Conservation (phyloP, 2,888 invertebrate species). For the Entomobrya multifasciata region DNA sequence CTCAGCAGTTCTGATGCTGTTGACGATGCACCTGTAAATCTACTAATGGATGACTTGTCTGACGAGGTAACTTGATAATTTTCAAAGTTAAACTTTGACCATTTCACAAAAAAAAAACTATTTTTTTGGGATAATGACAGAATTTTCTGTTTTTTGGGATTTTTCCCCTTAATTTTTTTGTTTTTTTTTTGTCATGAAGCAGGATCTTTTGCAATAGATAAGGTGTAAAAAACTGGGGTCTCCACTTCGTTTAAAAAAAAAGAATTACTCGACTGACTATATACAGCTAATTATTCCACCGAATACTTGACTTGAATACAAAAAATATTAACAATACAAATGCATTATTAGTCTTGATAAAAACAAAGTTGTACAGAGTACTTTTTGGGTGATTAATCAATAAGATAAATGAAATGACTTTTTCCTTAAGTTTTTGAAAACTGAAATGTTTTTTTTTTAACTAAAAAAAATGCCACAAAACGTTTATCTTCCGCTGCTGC, state of each 20-base stretch:
- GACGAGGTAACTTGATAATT: conserved; percentile 71
- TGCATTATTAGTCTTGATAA: no score
- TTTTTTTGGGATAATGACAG: conserved; percentile 28
- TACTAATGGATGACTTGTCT: conserved; percentile 73
- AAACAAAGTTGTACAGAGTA: no score
- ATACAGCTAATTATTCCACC: no score
- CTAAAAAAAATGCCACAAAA: no score
- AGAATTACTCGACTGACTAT: background rate
- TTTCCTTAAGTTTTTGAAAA: no score
- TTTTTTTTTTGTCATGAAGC: conserved; percentile 51
- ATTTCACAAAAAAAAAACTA: background rate
- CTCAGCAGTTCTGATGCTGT: background rate
- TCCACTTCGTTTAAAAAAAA: background rate
- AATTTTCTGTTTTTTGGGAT: conserved; percentile 39
- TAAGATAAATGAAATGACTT: no score
- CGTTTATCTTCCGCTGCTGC: no score
- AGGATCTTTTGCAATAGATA: conserved; percentile 69
- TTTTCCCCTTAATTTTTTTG: background rate
- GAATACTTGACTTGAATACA: no score
- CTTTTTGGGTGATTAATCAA: no score
- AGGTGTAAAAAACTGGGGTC: background rate
- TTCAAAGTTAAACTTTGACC: no score
- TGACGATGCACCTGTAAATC: conserved; percentile 50
- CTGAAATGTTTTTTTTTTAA: no score
- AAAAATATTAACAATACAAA: no score